A percentile compares a stretch with the other conserved stretches of the same genome.
Evolutionary conservation across 2,113 vertebrate species (phyloP).

Genomic region (Misgurnus anguillicaudatus): DNA sequence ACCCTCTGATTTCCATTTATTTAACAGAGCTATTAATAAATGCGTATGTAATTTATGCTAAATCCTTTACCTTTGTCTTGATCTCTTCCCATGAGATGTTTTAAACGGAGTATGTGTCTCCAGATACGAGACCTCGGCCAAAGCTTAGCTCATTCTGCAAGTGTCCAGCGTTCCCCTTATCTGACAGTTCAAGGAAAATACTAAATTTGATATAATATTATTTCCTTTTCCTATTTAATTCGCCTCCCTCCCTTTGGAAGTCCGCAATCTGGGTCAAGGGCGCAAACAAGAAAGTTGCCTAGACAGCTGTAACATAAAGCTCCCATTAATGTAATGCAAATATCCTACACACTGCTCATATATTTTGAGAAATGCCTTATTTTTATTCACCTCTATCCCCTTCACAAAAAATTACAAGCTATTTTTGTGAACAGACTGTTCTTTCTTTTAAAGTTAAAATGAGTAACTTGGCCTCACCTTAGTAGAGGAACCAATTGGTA

Average conservation of each 20-base stretch:
- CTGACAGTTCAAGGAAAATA: slow-evolving; percentile 75
- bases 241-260: slow-evolving; percentile 63
- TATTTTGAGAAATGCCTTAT: slow-evolving; percentile 1
- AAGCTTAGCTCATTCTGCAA: slow-evolving; percentile 61
- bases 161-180: slow-evolving; percentile 61
- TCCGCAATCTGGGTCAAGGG: slow-evolving; percentile 77
- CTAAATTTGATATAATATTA: slow-evolving; percentile 77
- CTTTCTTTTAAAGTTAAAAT: not conserved
- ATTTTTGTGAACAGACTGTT: not conserved
- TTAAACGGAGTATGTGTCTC: slow-evolving; percentile 52
- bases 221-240: slow-evolving; percentile 70
- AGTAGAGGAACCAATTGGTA: slow-evolving; percentile 29
- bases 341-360: not conserved
- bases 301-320: slow-evolving; percentile 51
- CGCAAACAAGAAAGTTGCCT: slow-evolving; percentile 61
- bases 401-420: not conserved
- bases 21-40: slow-evolving; percentile 38
- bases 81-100: slow-evolving; percentile 54
- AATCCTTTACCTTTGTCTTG: slow-evolving; percentile 54
- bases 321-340: slow-evolving; percentile 4
- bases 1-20: slow-evolving; percentile 21
- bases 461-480: slow-evolving; percentile 4
- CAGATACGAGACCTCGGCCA: slow-evolving; percentile 49
- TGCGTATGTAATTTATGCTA: slow-evolving; percentile 62
- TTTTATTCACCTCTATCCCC: not conserved